phyloP scores from a whole-genome alignment of 1,140 invertebrate species.

The Drosophila pseudoananassae region DNA sequence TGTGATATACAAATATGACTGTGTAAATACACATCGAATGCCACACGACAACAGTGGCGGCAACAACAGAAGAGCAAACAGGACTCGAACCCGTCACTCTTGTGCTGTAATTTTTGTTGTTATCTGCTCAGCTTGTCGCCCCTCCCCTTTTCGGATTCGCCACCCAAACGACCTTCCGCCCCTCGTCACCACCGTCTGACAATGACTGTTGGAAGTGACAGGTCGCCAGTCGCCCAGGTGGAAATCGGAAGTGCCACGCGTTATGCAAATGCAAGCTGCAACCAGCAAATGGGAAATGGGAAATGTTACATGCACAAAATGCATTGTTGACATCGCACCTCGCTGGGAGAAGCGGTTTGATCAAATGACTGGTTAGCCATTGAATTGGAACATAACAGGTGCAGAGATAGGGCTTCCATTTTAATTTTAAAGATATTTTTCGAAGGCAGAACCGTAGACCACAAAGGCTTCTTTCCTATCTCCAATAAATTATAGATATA shows the following conservation, averaged over 20 bases:
- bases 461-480: too few species aligned
- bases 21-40: slow-evolving; percentile 64
- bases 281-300: slow-evolving; percentile 52
- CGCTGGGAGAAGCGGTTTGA: slow-evolving; percentile 14
- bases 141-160: slow-evolving; percentile 2
- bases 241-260: slow-evolving; percentile 67
- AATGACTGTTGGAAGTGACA: slow-evolving; percentile 60
- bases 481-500: too few species aligned
- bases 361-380: slow-evolving; percentile 37
- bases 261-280: slow-evolving; percentile 66
- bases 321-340: slow-evolving; percentile 59
- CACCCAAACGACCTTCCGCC: background rate
- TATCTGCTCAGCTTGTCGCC: slow-evolving; percentile 60
- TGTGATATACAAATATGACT: slow-evolving; percentile 65
- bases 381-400: slow-evolving; percentile 16
- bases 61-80: slow-evolving; percentile 30
- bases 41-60: slow-evolving; percentile 16
- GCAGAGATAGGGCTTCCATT: background rate
- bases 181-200: slow-evolving; percentile 24
- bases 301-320: slow-evolving; percentile 59
- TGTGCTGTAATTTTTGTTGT: slow-evolving; percentile 45
- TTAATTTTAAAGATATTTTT: too few species aligned
- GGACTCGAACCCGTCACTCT: slow-evolving; percentile 39
- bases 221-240: slow-evolving; percentile 64
- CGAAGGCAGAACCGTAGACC: too few species aligned